phyloP scores from a whole-genome alignment of 2,113 vertebrate species.

The Theristicus caerulescens region DNA sequence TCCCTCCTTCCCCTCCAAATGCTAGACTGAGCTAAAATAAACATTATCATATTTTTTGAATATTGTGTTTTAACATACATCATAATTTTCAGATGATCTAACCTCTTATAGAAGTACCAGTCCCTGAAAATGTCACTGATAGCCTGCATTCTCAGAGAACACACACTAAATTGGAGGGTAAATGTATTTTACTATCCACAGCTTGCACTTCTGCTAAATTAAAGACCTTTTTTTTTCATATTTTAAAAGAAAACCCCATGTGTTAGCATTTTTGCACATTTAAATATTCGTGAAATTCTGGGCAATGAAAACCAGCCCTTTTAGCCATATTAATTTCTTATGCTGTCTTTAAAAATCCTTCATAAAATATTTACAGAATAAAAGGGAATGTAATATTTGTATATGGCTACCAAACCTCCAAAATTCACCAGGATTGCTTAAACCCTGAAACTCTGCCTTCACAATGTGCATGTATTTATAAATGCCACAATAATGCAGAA shows the following conservation, averaged over 20 bases:
- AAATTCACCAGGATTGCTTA: neutral
- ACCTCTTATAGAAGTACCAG: neutral
- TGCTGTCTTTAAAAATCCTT: neutral
- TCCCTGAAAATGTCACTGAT: neutral
- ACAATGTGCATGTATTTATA: neutral
- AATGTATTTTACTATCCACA: neutral
- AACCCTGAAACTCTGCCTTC: neutral
- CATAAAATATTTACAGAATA: neutral
- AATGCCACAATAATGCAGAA: neutral
- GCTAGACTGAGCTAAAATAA: neutral
- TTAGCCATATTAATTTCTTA: neutral
- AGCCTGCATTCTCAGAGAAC: neutral
- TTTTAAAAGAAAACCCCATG: neutral
- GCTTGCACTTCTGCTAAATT: neutral
- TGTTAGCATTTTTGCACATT: neutral
- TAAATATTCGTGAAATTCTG: neutral
- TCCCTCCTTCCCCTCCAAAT: neutral
- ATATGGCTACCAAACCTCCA: neutral
- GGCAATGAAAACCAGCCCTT: neutral
- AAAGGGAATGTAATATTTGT: neutral
- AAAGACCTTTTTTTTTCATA: neutral
- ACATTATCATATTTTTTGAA: neutral
- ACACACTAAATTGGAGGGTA: neutral
- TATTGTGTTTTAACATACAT: neutral
- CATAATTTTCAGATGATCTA: neutral